These are phyloP conservation scores for Bambusicola thoracicus DNA, from an alignment of 2,113 vertebrate genomes.

Conservation along the genomic window DNA sequence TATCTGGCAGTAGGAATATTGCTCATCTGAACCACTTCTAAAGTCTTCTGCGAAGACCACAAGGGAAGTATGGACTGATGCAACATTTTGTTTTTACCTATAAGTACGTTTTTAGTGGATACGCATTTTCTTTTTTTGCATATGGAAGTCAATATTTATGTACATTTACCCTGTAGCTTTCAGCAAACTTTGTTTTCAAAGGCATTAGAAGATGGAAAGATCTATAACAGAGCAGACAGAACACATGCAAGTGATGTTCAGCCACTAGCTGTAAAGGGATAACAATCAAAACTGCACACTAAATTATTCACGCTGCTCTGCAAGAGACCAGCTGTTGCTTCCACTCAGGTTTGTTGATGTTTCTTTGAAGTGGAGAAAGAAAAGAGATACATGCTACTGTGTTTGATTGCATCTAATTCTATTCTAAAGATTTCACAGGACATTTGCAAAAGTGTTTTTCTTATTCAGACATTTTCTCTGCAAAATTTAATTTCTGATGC, in stretches of 20 bases:
- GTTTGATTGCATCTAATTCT: neutral
- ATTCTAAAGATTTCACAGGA: neutral
- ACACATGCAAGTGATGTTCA: neutral
- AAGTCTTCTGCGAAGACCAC: neutral
- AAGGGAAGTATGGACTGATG: neutral
- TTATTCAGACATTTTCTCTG: slow-evolving; percentile 43
- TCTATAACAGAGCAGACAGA: neutral
- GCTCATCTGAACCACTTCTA: neutral
- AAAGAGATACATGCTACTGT: neutral
- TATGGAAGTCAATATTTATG: neutral
- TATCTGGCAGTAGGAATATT: neutral
- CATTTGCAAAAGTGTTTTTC: slow-evolving; percentile 50
- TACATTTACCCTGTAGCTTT: neutral
- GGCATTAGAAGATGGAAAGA: neutral
- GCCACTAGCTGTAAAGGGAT: neutral
- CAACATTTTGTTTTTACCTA: neutral
- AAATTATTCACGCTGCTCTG: neutral
- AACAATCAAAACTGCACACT: neutral
- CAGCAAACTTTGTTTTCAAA: neutral
- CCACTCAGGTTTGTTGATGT: neutral
- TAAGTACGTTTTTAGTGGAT: neutral
- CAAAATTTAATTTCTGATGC: neutral
- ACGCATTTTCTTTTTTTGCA: fast-evolving
- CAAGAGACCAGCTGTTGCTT: neutral
- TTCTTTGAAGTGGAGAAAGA: neutral